Base-by-base conservation (phyloP, 1,140 invertebrate genomes). In the Eurosta solidaginis region DNA sequence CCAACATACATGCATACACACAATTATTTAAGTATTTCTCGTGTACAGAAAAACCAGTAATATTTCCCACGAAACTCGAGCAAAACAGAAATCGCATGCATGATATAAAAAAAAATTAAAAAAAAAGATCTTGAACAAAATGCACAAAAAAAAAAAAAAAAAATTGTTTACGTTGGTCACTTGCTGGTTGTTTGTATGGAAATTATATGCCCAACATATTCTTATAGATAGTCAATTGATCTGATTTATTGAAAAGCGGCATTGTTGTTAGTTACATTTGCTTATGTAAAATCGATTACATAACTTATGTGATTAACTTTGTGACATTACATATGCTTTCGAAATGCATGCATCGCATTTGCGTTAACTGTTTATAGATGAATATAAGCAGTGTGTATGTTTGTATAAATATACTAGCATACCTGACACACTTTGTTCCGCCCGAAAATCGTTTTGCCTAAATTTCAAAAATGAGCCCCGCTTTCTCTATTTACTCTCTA, bases 51-150 rank as follows among this genome's bases (percentile, higher is more conserved):
- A 68, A 68, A 68, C 59, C 59, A 40, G 59, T 68, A 68, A 68
- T 68, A 68, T 20, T 68, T 68, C 59, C 59, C 59, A 68, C 36
- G 50, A 77, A 77, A 77, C 40, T 75, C 42, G 42, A 77, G 75
- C 42, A 77, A 77, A 52, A 77, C 49, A 77, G 50, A 40, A 77
- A 77, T 22, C 33, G 52, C 17, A 27, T 47, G 74, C 42, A 74
- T n/a, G 20, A 74, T 42, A 22, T 33, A 73, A 29, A 59, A 42
- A 29, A 59, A 59, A 12, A 77, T 42, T 42, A 77, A 54, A 40
- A 77, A 77, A 22, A 77, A 77, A 77, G 33, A 77, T 22, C n/a
- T n/a, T 12, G 1, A 36, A 63, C n/a, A 12, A 7, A 3, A 54
- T 2, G 12, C 25, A 27, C 27, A n/a, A 54, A 33, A n/a, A 22